phyloP scores from a whole-genome alignment of 1,140 invertebrate species.

The Drosophila santomea region DNA sequence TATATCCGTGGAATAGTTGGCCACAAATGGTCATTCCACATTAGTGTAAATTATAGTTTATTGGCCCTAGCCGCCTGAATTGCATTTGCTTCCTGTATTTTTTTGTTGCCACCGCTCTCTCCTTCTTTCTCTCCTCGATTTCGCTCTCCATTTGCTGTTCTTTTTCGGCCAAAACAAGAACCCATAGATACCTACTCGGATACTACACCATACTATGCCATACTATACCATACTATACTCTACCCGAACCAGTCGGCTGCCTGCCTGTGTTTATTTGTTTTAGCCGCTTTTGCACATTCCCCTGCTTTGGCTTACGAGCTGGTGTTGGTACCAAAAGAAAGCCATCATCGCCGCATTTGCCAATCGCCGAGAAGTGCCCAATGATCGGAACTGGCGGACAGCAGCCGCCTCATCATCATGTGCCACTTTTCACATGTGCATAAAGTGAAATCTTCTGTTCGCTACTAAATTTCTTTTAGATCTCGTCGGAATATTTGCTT shows the following conservation, averaged over 20 bases:
- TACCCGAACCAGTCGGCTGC: constrained; percentile 68
- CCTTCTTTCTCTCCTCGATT: constrained; percentile 1
- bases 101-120: constrained; percentile 19
- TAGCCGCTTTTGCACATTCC: constrained; percentile 65
- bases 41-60: constrained; percentile 28
- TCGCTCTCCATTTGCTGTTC: constrained; percentile 9
- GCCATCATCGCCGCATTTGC: constrained; percentile 63
- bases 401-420: constrained; percentile 73
- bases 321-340: constrained; percentile 64
- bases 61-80: constrained; percentile 7
- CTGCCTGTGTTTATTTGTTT: constrained; percentile 67
- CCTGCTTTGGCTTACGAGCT: constrained; percentile 20
- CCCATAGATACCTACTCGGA: constrained; percentile 56
- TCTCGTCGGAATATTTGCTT: constrained; percentile 12
- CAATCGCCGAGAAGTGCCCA: constrained; percentile 70
- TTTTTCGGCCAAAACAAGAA: constrained; percentile 61
- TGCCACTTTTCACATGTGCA: constrained; percentile 77
- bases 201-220: constrained; percentile 9
- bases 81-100: constrained; percentile 6
- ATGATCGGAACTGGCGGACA: constrained; percentile 71
- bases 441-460: constrained; percentile 73
- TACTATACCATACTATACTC: constrained; percentile 15
- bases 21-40: constrained; percentile 32
- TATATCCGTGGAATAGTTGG: constrained; percentile 40
- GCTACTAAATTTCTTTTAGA: constrained; percentile 56